Conservation (phyloP, 2,888 invertebrate genomes). For the Perizoma flavofasciatum region DNA sequence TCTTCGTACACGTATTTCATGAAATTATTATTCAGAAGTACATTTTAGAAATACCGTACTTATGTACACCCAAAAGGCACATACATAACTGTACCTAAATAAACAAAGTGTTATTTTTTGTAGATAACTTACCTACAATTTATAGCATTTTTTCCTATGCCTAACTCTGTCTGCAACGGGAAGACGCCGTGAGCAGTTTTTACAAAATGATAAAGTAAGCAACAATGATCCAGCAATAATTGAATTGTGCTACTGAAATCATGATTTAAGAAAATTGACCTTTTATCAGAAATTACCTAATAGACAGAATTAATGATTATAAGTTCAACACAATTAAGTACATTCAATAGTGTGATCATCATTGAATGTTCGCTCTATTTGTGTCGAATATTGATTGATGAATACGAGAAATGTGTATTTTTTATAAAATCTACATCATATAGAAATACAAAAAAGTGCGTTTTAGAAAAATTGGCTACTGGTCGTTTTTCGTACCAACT, state of each 20-base stretch:
- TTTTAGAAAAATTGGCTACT: too few species aligned
- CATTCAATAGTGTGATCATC: slow-evolving; percentile 37
- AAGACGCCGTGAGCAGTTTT: too few species aligned
- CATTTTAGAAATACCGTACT: too few species aligned
- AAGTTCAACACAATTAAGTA: slow-evolving; percentile 23
- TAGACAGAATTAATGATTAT: slow-evolving; percentile 53
- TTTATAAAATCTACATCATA: background rate
- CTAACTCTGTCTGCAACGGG: too few species aligned
- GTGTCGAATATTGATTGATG: slow-evolving; percentile 67
- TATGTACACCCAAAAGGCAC: too few species aligned
- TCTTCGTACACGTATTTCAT: background rate
- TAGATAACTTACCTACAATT: too few species aligned
- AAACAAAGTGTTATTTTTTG: too few species aligned
- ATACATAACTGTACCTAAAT: too few species aligned
- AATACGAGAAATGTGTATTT: slow-evolving; percentile 30
- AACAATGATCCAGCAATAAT: slow-evolving; percentile 4
- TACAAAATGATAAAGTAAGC: background rate
- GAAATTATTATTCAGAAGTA: background rate
- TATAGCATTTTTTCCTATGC: too few species aligned
- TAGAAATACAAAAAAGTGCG: too few species aligned
- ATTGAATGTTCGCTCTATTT: slow-evolving; percentile 50
- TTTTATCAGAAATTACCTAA: slow-evolving; percentile 15
- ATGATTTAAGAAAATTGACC: background rate
- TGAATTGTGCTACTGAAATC: slow-evolving; percentile 2
- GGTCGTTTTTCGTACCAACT: too few species aligned